Conservation (phyloP, 2,113 vertebrate genomes). For the Caracal caracal region DNA sequence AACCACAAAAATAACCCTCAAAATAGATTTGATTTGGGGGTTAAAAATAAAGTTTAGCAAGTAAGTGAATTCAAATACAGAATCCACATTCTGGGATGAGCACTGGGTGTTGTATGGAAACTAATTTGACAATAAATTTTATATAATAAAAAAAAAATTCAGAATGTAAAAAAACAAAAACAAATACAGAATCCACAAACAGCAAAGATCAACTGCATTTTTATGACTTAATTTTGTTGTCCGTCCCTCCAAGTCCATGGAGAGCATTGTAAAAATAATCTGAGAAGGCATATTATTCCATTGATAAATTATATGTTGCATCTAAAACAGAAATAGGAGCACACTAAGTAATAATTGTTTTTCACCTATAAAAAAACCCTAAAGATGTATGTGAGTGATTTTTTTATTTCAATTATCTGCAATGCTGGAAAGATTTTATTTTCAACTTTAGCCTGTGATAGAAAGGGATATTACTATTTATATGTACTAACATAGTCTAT, state of each 20-base stretch:
- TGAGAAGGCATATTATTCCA: not conserved
- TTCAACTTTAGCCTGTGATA: not conserved
- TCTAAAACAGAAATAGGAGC: not conserved
- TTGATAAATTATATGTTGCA: not conserved
- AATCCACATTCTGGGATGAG: not conserved
- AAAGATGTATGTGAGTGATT: not conserved
- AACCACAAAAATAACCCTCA: not conserved
- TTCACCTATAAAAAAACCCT: not conserved
- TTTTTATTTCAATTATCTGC: not conserved
- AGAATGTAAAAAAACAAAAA: too few species aligned
- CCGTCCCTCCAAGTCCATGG: not conserved
- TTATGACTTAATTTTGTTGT: not conserved
- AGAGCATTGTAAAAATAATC: not conserved
- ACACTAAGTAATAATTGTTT: not conserved
- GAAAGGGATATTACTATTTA: not conserved
- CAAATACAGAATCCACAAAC: not conserved
- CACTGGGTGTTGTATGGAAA: too few species aligned
- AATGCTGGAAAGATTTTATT: not conserved
- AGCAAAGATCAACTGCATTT: not conserved
- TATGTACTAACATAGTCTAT: not conserved
- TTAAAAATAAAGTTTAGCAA: not conserved
- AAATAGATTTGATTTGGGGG: not conserved
- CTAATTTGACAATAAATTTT: too few species aligned
- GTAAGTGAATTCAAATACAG: not conserved
- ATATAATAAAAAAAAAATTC: too few species aligned